A percentile compares a stretch with the other conserved stretches of the same genome.
Conservation (phyloP, 2,888 invertebrate species). For the Sinohyriopsis cumingii region DNA sequence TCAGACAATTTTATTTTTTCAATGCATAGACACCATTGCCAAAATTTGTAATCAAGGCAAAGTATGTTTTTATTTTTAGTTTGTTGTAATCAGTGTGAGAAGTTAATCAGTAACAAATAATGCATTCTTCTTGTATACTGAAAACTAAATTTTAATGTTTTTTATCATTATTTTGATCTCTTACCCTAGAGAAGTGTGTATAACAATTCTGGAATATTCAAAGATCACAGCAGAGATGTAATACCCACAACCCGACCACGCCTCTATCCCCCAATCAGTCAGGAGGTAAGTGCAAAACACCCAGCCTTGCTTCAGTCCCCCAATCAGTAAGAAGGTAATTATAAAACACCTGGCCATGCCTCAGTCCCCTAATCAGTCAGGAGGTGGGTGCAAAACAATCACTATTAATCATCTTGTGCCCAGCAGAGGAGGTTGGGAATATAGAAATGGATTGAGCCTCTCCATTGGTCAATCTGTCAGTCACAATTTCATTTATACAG, state of each 20-base stretch:
- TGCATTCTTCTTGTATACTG: neutral
- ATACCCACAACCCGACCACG: constrained; percentile 36
- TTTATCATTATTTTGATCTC: neutral
- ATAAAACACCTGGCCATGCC: constrained; percentile 20
- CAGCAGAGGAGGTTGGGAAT: too few species aligned
- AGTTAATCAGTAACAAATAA: too few species aligned
- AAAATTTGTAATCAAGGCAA: too few species aligned
- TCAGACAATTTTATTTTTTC: too few species aligned
- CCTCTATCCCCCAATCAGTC: constrained; percentile 23
- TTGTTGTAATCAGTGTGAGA: too few species aligned
- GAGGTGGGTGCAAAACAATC: constrained; percentile 32
- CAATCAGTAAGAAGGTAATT: constrained; percentile 39
- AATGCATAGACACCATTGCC: too few species aligned
- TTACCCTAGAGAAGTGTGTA: constrained; percentile 77
- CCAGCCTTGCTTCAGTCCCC: constrained; percentile 24
- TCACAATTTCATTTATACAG: too few species aligned
- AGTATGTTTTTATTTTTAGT: too few species aligned
- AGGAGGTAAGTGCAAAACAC: constrained; percentile 37
- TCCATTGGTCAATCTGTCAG: too few species aligned
- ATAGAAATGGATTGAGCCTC: too few species aligned
- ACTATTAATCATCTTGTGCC: too few species aligned
- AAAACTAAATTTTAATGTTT: constrained; percentile 1
- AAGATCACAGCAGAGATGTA: constrained; percentile 39
- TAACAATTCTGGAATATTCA: constrained; percentile 74
- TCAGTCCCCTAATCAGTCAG: constrained; percentile 27